Conservation (phyloP, 2,113 vertebrate genomes). For the Gallinago undulata region DNA sequence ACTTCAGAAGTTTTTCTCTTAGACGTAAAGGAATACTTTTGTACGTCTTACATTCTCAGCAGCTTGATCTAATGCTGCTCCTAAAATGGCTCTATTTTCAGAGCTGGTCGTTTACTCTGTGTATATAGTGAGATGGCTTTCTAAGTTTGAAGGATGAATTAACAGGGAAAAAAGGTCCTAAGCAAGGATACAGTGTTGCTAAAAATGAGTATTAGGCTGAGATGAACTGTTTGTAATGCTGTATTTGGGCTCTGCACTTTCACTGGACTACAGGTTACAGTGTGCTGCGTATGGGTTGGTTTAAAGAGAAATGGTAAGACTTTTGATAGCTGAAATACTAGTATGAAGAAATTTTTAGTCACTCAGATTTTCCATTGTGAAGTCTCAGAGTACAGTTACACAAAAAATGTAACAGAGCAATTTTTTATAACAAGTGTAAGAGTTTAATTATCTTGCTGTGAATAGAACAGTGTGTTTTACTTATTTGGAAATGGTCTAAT, state of each 20-base stretch:
- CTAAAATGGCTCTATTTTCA: neutral
- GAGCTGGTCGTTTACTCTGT: neutral
- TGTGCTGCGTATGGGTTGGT: neutral
- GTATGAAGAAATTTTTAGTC: neutral
- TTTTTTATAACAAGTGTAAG: neutral
- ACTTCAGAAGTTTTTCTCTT: neutral
- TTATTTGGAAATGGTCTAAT: constrained; percentile 10
- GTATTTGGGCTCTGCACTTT: neutral
- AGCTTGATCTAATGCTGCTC: neutral
- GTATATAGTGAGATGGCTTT: neutral
- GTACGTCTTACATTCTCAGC: neutral
- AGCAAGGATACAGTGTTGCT: neutral
- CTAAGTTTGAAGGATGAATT: neutral
- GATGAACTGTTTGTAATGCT: neutral
- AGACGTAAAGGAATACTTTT: neutral
- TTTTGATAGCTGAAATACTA: neutral
- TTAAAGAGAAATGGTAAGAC: neutral
- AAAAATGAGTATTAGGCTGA: neutral
- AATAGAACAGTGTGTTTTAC: constrained; percentile 11
- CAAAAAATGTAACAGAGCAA: neutral
- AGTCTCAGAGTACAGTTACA: neutral
- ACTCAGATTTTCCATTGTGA: neutral
- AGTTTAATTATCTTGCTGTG: neutral
- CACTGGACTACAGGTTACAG: neutral
- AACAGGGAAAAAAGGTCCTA: neutral